Conservation (phyloP, 23 tunicate genomes). For the Trididemnum nubilum region DNA sequence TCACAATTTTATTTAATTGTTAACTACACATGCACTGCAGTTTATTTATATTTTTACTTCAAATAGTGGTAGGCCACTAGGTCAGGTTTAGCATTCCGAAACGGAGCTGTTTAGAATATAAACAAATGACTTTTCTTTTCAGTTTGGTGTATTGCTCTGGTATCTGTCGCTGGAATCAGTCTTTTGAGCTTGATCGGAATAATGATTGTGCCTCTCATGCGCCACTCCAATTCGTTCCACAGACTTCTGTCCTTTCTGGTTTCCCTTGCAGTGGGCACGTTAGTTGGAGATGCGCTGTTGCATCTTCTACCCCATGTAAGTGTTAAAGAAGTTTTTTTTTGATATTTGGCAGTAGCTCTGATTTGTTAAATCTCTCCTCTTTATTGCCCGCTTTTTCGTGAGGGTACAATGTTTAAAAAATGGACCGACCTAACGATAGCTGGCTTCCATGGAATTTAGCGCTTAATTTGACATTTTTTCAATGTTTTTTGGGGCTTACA, state of each 20-base stretch:
- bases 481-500: too few relatives aligned
- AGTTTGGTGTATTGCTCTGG: slow-evolving; percentile 78
- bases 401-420: too few relatives aligned
- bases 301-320: slow-evolving; percentile 94
- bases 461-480: too few relatives aligned
- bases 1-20: too few relatives aligned
- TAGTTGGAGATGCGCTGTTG: slow-evolving; percentile 83
- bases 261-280: slow-evolving; percentile 88
- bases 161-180: slow-evolving; percentile 71
- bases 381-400: too few relatives aligned
- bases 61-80: too few relatives aligned
- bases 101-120: too few relatives aligned
- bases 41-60: too few relatives aligned
- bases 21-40: too few relatives aligned
- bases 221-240: slow-evolving; percentile 41
- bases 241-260: slow-evolving; percentile 68
- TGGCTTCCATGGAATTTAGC: too few relatives aligned
- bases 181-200: slow-evolving; percentile 67
- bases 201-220: slow-evolving; percentile 66
- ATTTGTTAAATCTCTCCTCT: background rate
- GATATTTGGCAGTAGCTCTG: background rate
- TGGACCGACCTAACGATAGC: too few relatives aligned
- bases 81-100: too few relatives aligned
- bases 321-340: background rate
- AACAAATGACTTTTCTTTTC: slow-evolving; percentile 10